Evolutionary conservation across 2,113 vertebrate species (phyloP), one percentile per base, ranked within the genome.

Genomic region (Leptodactylus fuscus): DNA sequence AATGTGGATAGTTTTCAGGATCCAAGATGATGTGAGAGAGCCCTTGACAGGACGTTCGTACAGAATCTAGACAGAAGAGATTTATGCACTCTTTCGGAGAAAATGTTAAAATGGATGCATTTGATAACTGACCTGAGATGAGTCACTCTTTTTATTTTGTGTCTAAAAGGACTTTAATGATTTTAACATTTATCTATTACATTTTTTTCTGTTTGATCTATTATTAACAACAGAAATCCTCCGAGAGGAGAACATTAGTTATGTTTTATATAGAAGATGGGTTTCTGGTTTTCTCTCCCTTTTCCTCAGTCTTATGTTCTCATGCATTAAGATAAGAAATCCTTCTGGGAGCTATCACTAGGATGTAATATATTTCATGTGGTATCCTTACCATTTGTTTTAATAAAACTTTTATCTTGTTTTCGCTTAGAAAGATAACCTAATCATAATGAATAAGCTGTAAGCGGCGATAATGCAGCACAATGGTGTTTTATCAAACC

Each of bases 11-110:
- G 86, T 91, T 91, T 94, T 89, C 88, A 91, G 81, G 81, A 90
- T 67, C 81, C 20, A 38, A 15, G 65, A 62, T 84, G 87, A 90
- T 90, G 87, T 13, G 44, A 91, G 90, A 91, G 90, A 87, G 88
- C 88, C 91, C 91, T 90, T 92, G 93, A 94, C 90, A 93, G 87
- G 91, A 89, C 83, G 85, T 87, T 90, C 90, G 89, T 87, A 92
- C 87, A 87, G 27, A 90, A 91, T 87, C 0, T 74, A 88, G 87
- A 88, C 76, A 87, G 88, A 87, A 89, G 87, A 90, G 85, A 91
- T 88, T 89, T 90, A 91, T 87, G 89, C 55, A 49, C 87, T 65
- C 62, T 88, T 87, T 87, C 80, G 87, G 90, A 60, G 82, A 89
- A 91, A 92, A 77, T 71, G 69, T 71, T 13, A 81, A 88, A 92